A percentile compares a stretch with the other conserved stretches of the same genome.
phyloP scores from a whole-genome alignment of 2,113 vertebrate genomes.

The Climacteris rufus region DNA sequence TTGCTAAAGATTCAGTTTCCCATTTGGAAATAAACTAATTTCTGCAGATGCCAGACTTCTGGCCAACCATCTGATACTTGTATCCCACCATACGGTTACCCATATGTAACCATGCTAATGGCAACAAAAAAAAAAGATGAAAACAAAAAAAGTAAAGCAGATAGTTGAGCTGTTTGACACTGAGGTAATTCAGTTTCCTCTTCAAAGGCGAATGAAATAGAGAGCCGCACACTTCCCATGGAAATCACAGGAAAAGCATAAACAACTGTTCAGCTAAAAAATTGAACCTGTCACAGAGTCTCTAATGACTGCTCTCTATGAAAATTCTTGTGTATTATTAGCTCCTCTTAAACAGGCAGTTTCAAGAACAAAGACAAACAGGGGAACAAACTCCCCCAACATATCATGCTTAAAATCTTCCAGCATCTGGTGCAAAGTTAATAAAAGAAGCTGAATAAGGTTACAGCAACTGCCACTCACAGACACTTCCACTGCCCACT shows the following conservation, averaged over 20 bases:
- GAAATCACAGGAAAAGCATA: background rate
- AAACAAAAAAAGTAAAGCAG: conserved; percentile 9
- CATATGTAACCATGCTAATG: conserved; percentile 23
- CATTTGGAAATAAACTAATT: conserved; percentile 49
- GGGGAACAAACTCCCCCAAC: background rate
- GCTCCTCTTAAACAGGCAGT: background rate
- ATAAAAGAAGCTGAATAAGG: background rate
- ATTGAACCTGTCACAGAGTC: background rate
- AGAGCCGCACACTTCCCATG: background rate
- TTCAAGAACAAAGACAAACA: background rate
- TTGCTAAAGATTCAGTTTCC: conserved; percentile 12
- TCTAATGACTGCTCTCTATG: background rate
- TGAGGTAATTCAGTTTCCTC: conserved; percentile 6
- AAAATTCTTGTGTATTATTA: background rate
- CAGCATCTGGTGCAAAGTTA: background rate
- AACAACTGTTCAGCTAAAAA: conserved; percentile 14
- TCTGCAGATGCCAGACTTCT: conserved; percentile 45
- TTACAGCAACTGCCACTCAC: background rate
- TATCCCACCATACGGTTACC: conserved; percentile 23
- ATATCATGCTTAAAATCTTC: background rate
- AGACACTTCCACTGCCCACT: background rate
- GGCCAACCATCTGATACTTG: conserved; percentile 46
- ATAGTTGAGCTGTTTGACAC: conserved; percentile 9
- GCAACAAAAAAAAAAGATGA: conserved; percentile 51
- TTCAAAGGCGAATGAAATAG: background rate